Conservation (phyloP, 2,888 invertebrate genomes). For the Cabera pusaria region DNA sequence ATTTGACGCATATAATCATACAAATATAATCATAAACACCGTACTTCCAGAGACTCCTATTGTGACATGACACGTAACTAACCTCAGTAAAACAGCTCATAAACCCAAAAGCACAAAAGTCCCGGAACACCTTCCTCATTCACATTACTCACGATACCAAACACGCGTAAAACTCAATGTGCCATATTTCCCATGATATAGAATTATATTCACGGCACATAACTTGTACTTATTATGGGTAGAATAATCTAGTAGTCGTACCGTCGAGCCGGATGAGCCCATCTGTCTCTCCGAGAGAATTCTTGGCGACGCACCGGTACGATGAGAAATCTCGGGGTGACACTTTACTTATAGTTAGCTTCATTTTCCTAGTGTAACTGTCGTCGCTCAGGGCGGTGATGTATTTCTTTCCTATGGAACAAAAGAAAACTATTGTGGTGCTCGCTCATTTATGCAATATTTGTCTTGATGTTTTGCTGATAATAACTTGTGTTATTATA, state of each 20-base stretch:
- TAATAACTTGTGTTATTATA: no score
- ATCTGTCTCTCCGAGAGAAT: constrained; percentile 94
- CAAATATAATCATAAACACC: no score
- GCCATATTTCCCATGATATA: constrained; percentile 26
- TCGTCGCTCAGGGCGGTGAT: constrained; percentile 92
- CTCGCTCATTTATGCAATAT: no score
- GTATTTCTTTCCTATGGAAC: constrained; percentile 90
- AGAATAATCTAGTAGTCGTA: constrained; percentile 67
- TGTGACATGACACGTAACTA: no score
- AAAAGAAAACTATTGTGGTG: no score
- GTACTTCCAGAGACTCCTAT: no score
- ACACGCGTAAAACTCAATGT: constrained; percentile 30
- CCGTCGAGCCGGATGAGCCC: constrained; percentile 95
- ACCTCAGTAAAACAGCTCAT: no score
- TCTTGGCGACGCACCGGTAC: constrained; percentile 96
- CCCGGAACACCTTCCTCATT: constrained; percentile 5
- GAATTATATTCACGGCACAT: constrained; percentile 27
- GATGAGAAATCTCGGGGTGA: constrained; percentile 92
- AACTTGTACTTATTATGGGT: constrained; percentile 32
- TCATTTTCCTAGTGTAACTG: constrained; percentile 95
- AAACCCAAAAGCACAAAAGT: background rate
- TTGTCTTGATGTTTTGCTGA: no score
- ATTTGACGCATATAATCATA: no score
- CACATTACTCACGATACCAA: constrained; percentile 21
- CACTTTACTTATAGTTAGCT: constrained; percentile 93